A percentile compares a stretch with the other conserved stretches of the same genome.
phyloP scores from a whole-genome alignment of 2,113 vertebrate genomes.

The Nycticryphes semicollaris region DNA sequence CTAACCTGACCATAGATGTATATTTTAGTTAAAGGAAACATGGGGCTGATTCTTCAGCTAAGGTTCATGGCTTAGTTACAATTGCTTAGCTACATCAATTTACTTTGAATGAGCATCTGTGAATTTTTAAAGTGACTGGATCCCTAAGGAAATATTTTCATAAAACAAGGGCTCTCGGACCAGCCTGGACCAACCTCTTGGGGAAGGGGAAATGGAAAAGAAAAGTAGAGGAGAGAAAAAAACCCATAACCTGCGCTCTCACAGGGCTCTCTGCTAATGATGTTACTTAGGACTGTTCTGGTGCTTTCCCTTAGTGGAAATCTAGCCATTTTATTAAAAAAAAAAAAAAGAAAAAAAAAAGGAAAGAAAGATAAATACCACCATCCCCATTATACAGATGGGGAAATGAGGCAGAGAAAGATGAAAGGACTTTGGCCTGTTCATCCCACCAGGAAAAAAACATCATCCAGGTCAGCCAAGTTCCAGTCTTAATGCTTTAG shows the following conservation, averaged over 20 bases:
- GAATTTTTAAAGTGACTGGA: background rate
- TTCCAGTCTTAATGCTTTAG: background rate
- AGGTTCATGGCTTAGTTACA: background rate
- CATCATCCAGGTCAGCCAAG: conserved; percentile 21
- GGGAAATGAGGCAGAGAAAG: conserved; percentile 40
- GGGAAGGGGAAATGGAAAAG: background rate
- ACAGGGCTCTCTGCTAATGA: background rate
- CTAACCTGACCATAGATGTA: conserved; percentile 31
- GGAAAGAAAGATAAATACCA: background rate
- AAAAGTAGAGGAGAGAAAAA: background rate
- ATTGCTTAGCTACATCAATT: background rate
- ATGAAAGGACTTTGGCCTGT: conserved; percentile 28
- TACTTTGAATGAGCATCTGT: background rate
- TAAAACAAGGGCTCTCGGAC: background rate
- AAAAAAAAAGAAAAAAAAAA: too few species aligned
- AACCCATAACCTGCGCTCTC: background rate
- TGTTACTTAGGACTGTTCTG: background rate
- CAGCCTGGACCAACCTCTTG: background rate
- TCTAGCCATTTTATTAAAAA: background rate
- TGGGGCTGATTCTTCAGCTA: background rate
- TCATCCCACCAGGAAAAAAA: conserved; percentile 45
- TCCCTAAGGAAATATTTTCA: background rate
- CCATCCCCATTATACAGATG: background rate
- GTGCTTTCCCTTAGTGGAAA: background rate
- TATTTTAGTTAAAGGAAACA: background rate